Evolutionary conservation across 2,888 invertebrate species (phyloP), one percentile per base, ranked within the genome.

Genomic region (Stegana nigrithorax): DNA sequence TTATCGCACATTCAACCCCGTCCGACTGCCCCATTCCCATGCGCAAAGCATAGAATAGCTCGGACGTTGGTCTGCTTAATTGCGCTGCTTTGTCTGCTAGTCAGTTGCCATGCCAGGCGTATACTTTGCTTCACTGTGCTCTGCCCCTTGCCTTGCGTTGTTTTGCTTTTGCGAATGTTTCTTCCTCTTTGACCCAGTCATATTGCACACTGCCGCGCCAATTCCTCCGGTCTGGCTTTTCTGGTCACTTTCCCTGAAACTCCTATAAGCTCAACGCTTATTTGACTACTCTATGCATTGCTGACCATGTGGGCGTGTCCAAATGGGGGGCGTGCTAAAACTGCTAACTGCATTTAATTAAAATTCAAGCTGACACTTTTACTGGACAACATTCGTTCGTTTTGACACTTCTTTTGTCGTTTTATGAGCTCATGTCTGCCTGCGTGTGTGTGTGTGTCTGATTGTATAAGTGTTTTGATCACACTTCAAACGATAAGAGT

Each of bases 291-390:
- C 25, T 21, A 21, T 47, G 12, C 4, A 21, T 5, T 36, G n/a
- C 17, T 32, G 17, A 39, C 39, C 36, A 21, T 51, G 51, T 27
- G 51, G 29, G 51, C 27, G 14, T 51, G 8, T 21, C 21, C 3
- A 14, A 14, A 26, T 50, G n/a, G 6, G 6, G 4, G 10, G 17
- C n/a, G 32, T 55, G 53, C 36, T 32, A 55, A 32, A 55, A 55
- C 36, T 55, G 32, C n/a, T 32, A 55, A 55, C 36, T 55, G 53
- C 53, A 32, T 55, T 55, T 55, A 26, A 55, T 55, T 32, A 32
- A 55, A 55, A 36, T 55, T 55, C 36, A 55, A 55, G 53, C n/a
- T 36, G 21, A 25, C 25, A 17, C 47, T 12, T 25, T 47, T 23
- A 23, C 23, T 47, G 25, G 10, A 12, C 23, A 47, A 47, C 47